These are phyloP conservation scores for Laspeyria flexula DNA, from an alignment of 2,888 invertebrate species.

Conservation along the genomic window DNA sequence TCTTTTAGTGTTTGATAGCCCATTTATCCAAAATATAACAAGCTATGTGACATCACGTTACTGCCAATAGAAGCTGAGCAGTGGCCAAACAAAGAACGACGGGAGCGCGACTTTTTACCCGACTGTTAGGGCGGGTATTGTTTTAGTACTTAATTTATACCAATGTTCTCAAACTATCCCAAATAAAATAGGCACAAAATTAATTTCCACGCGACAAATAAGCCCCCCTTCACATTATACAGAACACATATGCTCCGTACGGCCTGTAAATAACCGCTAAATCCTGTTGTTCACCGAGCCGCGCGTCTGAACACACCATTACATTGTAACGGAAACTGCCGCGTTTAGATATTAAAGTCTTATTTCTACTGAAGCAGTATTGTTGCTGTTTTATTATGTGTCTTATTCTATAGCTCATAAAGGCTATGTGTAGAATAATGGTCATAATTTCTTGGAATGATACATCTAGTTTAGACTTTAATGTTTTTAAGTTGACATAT, in stretches of 20 bases:
- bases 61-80: too few species aligned
- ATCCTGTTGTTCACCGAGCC: slow-evolving; percentile 24
- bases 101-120: too few species aligned
- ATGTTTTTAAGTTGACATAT: too few species aligned
- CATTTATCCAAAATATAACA: too few species aligned
- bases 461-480: too few species aligned
- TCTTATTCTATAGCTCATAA: neutral
- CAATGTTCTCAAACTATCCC: too few species aligned
- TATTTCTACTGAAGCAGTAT: slow-evolving; percentile 21
- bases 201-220: neutral
- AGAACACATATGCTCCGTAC: slow-evolving; percentile 5
- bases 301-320: slow-evolving; percentile 30
- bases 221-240: neutral
- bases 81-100: too few species aligned
- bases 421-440: neutral
- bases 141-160: too few species aligned
- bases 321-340: slow-evolving; percentile 14
- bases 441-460: slow-evolving; percentile 4
- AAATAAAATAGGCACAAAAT: neutral
- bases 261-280: slow-evolving; percentile 38
- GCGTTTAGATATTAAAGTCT: slow-evolving; percentile 41
- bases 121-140: too few species aligned
- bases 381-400: slow-evolving; percentile 7
- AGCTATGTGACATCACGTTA: too few species aligned
- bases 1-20: too few species aligned